Evolutionary conservation across 1,140 invertebrate species (phyloP).

Genomic region (Leguminivora glycinivorella): DNA sequence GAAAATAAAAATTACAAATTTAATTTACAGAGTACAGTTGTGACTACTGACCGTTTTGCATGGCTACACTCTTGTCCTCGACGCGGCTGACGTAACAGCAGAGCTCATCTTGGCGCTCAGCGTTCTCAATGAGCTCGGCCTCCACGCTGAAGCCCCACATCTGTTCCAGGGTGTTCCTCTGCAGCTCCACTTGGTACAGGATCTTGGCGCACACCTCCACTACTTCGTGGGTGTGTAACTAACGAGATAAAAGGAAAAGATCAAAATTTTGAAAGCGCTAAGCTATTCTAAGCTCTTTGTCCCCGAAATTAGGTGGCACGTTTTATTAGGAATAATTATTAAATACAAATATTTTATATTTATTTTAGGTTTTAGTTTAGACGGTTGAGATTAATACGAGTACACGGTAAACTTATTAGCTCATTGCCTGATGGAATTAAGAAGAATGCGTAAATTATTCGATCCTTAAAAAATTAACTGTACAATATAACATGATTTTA

Average conservation of each 20-base stretch:
- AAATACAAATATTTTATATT: not conserved
- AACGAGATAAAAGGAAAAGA: slow-evolving; percentile 53
- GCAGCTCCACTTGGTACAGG: slow-evolving; percentile 96
- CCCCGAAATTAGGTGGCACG: no score
- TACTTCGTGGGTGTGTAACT: slow-evolving; percentile 96
- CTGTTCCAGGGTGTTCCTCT: slow-evolving; percentile 91
- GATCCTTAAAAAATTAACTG: not conserved
- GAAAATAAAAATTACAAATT: no score
- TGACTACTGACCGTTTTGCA: slow-evolving; percentile 90
- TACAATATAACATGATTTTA: not conserved
- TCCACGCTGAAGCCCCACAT: slow-evolving; percentile 99
- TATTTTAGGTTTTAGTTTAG: not conserved
- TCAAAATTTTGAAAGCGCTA: no score
- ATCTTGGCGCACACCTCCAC: slow-evolving; percentile 98
- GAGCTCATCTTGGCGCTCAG: slow-evolving; percentile 96
- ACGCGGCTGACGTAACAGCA: slow-evolving; percentile 98
- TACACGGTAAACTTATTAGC: not conserved
- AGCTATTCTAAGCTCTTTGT: no score
- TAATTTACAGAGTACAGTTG: not conserved
- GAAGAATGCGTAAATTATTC: no score
- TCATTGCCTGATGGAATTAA: not conserved
- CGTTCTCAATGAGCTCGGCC: slow-evolving; percentile 97
- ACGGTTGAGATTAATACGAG: not conserved
- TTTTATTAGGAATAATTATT: no score
- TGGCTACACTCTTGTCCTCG: slow-evolving; percentile 95